Base-by-base conservation (phyloP, 2,888 invertebrate genomes). In the Chrysolina oricalcia region DNA sequence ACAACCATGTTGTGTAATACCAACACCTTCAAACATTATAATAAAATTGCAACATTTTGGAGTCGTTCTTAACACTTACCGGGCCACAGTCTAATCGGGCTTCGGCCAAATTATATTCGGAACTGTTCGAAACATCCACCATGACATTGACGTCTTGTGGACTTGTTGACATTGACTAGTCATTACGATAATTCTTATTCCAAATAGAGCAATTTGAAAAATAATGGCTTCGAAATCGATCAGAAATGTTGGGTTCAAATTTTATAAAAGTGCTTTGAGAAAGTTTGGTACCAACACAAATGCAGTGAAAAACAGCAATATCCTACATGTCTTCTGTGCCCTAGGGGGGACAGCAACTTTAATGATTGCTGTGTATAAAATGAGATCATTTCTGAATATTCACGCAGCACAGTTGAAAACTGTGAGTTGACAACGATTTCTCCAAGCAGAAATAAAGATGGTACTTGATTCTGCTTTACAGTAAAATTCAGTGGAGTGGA, bases 321-420 rank as follows among this genome's bases (percentile, higher is more conserved):
- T 35, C 48, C 23, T 62, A 53, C 66, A 71, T 13, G 40, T 74
- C 35, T 56, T 62, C 35, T 83, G 84, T 75, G 80, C 83, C 19
- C 84, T 90, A 40, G 88, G 90, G 64, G 90, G 90, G 59, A 89
- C 90, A 50, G 85, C 90, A 50, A 87, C 89, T 9, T 84, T 90
- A 56, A 87, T 90, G 77, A 81, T 89, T 21, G 87, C 88, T 59
- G 59, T 27, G 2, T 89, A 89, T 81, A 90, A 89, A 84, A 87
- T 87, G 68, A 80, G 86, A 41, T 88, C 87, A 81, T 82, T 84
- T 15, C 86, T 86, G 73, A 86, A 88, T 76, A 91, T 91, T 11
- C 87, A 91, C 83, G 92, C 92, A 46, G 87, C 90, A 69, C 91
- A 90, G 83, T 78, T 89, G 67, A 90, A 89, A 85, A 90, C 88